Evolutionary conservation across 2,888 invertebrate genomes (phyloP).

Genomic region (Rhagium mordax): DNA sequence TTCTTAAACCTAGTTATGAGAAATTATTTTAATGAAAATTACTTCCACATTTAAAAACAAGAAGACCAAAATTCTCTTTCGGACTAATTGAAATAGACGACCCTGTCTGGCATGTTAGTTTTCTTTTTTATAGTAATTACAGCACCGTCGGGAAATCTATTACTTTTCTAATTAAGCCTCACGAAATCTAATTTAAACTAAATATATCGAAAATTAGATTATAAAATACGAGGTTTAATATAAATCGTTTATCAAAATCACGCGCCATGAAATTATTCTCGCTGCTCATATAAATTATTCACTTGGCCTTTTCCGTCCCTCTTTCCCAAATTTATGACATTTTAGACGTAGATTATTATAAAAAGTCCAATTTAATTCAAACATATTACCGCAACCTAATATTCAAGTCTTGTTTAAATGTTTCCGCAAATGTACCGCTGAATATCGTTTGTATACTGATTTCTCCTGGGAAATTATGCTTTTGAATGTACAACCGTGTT

Average conservation of each 20-base stretch:
- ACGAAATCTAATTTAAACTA: conserved; percentile 53
- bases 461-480: conserved; percentile 69
- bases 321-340: conserved; percentile 24
- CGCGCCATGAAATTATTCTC: conserved; percentile 53
- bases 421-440: conserved; percentile 67
- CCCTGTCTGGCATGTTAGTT: conserved; percentile 7
- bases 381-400: conserved; percentile 51
- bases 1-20: no score
- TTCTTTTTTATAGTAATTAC: conserved; percentile 23
- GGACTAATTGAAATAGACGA: conserved; percentile 18
- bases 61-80: not conserved
- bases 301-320: conserved; percentile 31
- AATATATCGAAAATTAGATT: conserved; percentile 55
- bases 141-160: conserved; percentile 36
- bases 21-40: conserved; percentile 15
- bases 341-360: conserved; percentile 28
- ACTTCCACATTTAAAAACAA: not conserved
- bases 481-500: conserved; percentile 56
- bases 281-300: conserved; percentile 37
- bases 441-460: conserved; percentile 67
- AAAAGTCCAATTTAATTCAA: conserved; percentile 41
- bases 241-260: conserved; percentile 54
- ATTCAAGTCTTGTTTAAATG: conserved; percentile 60
- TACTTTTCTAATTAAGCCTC: conserved; percentile 46
- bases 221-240: conserved; percentile 50